Evolutionary conservation across 2,797 vertebrate species (phyloP).

Genomic region (Melanotaenia boesemani): DNA sequence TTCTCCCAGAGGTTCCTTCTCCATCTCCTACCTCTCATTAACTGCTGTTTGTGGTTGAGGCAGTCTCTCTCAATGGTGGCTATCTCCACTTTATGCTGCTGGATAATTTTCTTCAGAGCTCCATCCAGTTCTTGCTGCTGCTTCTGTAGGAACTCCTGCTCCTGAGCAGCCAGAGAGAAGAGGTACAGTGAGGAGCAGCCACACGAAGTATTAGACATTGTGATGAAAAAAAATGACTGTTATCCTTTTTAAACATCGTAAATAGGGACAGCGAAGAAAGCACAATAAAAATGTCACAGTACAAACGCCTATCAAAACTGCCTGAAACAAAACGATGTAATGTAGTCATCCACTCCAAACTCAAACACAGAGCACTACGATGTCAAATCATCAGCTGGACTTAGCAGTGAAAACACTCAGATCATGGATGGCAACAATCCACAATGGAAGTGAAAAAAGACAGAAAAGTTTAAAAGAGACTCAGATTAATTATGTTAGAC

Average conservation of each 20-base stretch:
- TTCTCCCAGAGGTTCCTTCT: neutral
- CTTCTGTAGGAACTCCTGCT: conserved; percentile 98
- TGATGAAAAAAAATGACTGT: neutral
- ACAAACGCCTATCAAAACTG: conserved; percentile 26
- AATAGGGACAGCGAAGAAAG: conserved; percentile 45
- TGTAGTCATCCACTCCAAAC: conserved; percentile 50
- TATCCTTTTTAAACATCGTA: neutral
- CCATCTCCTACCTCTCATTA: conserved; percentile 91
- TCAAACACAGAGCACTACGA: conserved; percentile 58
- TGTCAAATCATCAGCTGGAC: conserved; percentile 61
- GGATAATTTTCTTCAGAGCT: conserved; percentile 97
- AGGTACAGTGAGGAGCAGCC: conserved; percentile 33
- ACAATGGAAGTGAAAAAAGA: conserved; percentile 66
- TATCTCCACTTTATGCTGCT: conserved; percentile 96
- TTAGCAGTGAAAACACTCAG: conserved; percentile 65
- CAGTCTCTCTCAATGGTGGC: conserved; percentile 96
- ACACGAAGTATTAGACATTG: neutral
- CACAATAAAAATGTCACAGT: conserved; percentile 17
- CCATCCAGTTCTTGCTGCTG: conserved; percentile 97
- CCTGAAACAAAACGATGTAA: conserved; percentile 25
- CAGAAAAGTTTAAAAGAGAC: conserved; percentile 45
- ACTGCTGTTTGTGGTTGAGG: conserved; percentile 97
- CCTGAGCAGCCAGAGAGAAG: conserved; percentile 80
- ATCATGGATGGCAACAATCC: conserved; percentile 69
- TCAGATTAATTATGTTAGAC: conserved; percentile 52